phyloP scores from a whole-genome alignment of 1,140 invertebrate species.

The Odontomachus brunneus region DNA sequence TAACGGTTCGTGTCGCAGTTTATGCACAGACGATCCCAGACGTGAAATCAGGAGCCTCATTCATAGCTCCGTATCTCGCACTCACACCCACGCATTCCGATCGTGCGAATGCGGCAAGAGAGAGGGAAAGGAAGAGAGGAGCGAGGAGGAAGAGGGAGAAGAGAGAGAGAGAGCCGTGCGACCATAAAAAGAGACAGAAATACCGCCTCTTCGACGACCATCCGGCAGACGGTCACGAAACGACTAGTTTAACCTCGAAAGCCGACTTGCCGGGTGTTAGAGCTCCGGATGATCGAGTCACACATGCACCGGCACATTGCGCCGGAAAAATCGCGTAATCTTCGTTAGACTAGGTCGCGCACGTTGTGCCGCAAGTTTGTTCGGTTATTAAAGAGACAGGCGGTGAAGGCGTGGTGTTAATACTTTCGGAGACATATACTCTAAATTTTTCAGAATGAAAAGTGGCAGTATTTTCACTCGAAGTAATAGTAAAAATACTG shows the following conservation, averaged over 20 bases:
- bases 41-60: slow-evolving; percentile 54
- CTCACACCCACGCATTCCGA: slow-evolving; percentile 30
- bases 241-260: slow-evolving; percentile 42
- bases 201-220: slow-evolving; percentile 34
- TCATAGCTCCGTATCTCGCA: slow-evolving; percentile 49
- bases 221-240: slow-evolving; percentile 47
- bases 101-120: slow-evolving; percentile 4
- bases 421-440: no score
- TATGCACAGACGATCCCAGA: slow-evolving; percentile 36
- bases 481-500: no score
- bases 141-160: slow-evolving; percentile 5
- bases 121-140: not conserved
- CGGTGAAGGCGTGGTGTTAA: no score
- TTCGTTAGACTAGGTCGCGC: slow-evolving; percentile 48
- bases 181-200: slow-evolving; percentile 35
- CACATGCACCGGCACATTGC: slow-evolving; percentile 15
- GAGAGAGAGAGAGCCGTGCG: not conserved
- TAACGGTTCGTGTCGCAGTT: slow-evolving; percentile 43
- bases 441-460: no score
- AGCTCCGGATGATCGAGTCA: slow-evolving; percentile 1
- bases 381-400: not conserved
- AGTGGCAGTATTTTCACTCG: no score
- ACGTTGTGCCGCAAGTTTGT: not conserved
- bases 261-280: slow-evolving; percentile 9
- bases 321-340: slow-evolving; percentile 49